Conservation (phyloP, 2,888 invertebrate genomes). For the Microchrysa polita region DNA sequence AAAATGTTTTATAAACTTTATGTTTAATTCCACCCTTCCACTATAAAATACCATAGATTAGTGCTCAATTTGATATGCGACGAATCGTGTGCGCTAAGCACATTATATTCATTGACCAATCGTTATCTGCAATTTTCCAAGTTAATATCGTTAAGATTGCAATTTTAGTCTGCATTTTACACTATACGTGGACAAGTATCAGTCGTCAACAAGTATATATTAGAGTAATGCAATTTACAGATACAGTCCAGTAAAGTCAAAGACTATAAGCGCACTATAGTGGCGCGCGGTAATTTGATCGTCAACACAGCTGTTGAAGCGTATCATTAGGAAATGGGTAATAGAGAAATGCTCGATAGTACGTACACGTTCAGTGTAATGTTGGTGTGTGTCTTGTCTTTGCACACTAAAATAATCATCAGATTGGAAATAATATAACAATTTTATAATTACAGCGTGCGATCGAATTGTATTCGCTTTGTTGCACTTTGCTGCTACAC, state of each 20-base stretch:
- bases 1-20: no score
- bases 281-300: constrained; percentile 21
- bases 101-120: no score
- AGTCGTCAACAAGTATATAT: not conserved
- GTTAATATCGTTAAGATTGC: no score
- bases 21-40: no score
- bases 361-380: not conserved
- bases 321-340: constrained; percentile 34
- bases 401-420: constrained; percentile 6
- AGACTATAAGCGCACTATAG: not conserved
- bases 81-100: no score
- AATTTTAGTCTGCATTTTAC: no score
- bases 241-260: not conserved
- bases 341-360: constrained; percentile 9
- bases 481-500: not conserved
- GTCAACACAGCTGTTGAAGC: constrained; percentile 15
- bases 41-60: no score
- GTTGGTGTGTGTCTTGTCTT: constrained; percentile 9
- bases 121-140: no score
- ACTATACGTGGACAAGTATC: not conserved
- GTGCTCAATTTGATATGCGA: no score
- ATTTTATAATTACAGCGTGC: constrained; percentile 17
- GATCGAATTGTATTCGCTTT: constrained; percentile 1
- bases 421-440: constrained; percentile 23
- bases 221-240: not conserved